A percentile compares a stretch with the other conserved stretches of the same genome.
Evolutionary conservation across 1,140 invertebrate genomes (phyloP).

Genomic region (Macrobrachium nipponense): DNA sequence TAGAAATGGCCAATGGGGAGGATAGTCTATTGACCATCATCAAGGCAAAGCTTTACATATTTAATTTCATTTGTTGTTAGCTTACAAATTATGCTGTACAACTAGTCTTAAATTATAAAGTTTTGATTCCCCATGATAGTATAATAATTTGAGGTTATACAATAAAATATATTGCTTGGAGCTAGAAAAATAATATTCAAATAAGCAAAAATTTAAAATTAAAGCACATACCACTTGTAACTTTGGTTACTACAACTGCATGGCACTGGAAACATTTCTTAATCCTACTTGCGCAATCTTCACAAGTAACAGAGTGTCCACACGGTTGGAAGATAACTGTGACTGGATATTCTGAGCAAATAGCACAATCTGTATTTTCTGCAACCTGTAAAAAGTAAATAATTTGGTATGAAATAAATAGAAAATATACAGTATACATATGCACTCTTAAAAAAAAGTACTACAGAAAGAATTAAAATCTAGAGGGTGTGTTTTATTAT

Average conservation of each 20-base stretch:
- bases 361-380: slow-evolving; percentile 71
- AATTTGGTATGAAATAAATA: neutral
- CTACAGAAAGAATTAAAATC: no score
- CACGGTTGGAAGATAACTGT: slow-evolving; percentile 81
- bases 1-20: no score
- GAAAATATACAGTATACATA: neutral
- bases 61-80: no score
- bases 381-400: slow-evolving; percentile 24
- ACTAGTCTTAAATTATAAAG: no score
- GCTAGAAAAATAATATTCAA: neutral
- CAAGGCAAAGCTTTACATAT: no score
- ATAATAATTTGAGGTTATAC: no score
- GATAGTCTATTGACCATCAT: no score
- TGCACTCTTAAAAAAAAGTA: no score
- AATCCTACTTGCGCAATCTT: slow-evolving; percentile 82
- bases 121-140: no score
- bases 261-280: slow-evolving; percentile 84
- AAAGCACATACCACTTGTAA: slow-evolving; percentile 59
- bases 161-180: no score
- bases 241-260: slow-evolving; percentile 63
- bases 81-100: no score
- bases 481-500: no score
- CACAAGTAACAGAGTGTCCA: slow-evolving; percentile 80
- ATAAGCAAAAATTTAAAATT: neutral
- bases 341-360: slow-evolving; percentile 78